Evolutionary conservation across 2,797 vertebrate genomes (phyloP).

Genomic region (Leptatherina wallacei): DNA sequence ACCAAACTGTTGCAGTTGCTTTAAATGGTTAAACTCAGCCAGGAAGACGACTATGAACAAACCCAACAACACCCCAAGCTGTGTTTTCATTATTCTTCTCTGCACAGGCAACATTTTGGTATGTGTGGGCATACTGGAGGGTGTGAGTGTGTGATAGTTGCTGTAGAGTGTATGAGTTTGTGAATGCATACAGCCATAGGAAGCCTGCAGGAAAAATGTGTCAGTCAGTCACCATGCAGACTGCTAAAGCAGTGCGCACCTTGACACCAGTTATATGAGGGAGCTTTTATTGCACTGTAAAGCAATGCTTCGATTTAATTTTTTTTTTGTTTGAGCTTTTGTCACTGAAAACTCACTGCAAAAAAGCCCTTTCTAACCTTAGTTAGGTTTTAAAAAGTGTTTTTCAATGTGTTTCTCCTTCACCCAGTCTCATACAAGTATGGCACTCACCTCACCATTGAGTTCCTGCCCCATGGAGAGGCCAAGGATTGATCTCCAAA

Average conservation of each 20-base stretch:
- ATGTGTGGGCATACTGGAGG: slow-evolving; percentile 6
- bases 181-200: not conserved
- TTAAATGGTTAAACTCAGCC: slow-evolving; percentile 1
- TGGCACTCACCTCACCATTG: not conserved
- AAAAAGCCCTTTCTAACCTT: not conserved
- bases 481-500: not conserved
- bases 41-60: slow-evolving; percentile 5
- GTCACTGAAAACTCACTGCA: not conserved
- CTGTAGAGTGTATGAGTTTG: too few species aligned
- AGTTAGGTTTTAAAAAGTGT: slow-evolving; percentile 5
- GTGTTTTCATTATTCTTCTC: slow-evolving; percentile 9
- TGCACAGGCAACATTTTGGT: not conserved
- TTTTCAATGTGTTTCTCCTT: slow-evolving; percentile 1
- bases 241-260: slow-evolving; percentile 8
- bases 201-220: not conserved
- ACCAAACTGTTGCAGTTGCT: not conserved
- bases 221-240: not conserved
- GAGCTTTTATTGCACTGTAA: slow-evolving; percentile 20
- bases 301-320: slow-evolving; percentile 13
- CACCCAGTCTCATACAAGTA: not conserved
- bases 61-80: slow-evolving; percentile 1
- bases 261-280: slow-evolving; percentile 6
- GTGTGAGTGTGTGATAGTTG: not conserved
- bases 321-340: not conserved
- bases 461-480: not conserved